Conservation (phyloP, 2,113 vertebrate species). For the Alouatta palliata region DNA sequence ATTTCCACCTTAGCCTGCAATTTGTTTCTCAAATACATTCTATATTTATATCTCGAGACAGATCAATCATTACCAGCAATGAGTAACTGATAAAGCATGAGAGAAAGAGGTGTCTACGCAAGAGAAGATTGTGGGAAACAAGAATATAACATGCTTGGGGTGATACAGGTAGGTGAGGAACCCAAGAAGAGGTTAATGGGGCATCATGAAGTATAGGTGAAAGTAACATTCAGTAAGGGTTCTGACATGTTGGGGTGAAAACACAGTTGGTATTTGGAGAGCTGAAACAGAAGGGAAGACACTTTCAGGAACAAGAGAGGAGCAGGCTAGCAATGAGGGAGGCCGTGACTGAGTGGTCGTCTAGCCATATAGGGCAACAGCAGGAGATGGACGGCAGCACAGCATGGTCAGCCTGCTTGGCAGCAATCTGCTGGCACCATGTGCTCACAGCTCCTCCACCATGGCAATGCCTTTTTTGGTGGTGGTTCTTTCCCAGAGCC, state of each 20-base stretch:
- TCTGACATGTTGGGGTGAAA: not conserved
- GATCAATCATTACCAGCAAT: not conserved
- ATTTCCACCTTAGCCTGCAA: not conserved
- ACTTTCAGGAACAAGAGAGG: not conserved
- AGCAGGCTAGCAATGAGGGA: not conserved
- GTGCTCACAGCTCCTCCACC: not conserved
- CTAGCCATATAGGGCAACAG: slow-evolving; percentile 7
- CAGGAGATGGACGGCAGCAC: not conserved
- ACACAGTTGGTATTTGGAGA: not conserved
- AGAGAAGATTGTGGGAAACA: not conserved
- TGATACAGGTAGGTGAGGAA: not conserved
- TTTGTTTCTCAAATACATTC: not conserved
- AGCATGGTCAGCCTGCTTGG: not conserved
- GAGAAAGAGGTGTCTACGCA: not conserved
- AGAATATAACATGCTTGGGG: not conserved
- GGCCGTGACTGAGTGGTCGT: not conserved
- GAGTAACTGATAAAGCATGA: not conserved
- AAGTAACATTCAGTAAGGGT: not conserved
- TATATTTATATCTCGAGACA: not conserved
- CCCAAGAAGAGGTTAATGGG: not conserved
- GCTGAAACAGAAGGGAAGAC: not conserved
- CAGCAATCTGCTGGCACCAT: not conserved
- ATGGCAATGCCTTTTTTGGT: slow-evolving; percentile 13
- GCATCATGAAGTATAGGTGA: not conserved
- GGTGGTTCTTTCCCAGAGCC: not conserved